These are phyloP conservation scores for Tachyglossus aculeatus DNA, from an alignment of 2,797 vertebrate genomes.

Conservation along the genomic window DNA sequence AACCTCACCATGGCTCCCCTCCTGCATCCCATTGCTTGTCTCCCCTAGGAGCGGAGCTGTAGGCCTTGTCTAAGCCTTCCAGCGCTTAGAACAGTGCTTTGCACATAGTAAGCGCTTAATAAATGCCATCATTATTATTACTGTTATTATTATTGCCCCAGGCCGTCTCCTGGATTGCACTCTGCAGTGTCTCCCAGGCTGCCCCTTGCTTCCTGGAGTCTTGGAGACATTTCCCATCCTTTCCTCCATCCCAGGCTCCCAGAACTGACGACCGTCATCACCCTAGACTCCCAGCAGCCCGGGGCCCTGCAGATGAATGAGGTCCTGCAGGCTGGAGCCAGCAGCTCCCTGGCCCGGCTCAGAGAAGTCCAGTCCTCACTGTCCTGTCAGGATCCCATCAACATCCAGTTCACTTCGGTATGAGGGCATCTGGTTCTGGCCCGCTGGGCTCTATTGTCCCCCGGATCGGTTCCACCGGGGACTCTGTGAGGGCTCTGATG, in stretches of 20 bases:
- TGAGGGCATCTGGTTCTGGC: constrained; percentile 11
- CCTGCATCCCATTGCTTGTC: not conserved
- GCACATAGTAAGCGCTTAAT: too few relatives aligned
- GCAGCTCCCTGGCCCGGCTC: constrained; percentile 72
- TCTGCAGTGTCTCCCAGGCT: too few relatives aligned
- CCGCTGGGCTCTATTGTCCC: not conserved
- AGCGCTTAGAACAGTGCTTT: too few relatives aligned
- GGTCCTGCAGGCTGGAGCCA: constrained; percentile 81
- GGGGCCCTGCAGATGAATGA: constrained; percentile 84
- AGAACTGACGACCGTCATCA: constrained; percentile 82
- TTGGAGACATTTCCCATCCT: not conserved
- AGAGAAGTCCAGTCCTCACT: constrained; percentile 76
- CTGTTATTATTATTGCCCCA: too few relatives aligned
- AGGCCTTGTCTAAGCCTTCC: too few relatives aligned
- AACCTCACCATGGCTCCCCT: too few relatives aligned
- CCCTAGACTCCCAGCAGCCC: constrained; percentile 77
- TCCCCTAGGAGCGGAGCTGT: not conserved
- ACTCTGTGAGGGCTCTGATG: too few relatives aligned
- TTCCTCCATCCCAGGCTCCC: constrained; percentile 77
- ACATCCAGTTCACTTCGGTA: constrained; percentile 94
- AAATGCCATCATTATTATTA: too few relatives aligned
- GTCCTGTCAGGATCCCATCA: constrained; percentile 83
- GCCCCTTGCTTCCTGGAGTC: not conserved
- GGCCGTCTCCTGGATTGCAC: too few relatives aligned
- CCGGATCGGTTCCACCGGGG: not conserved